Conservation (phyloP, 2,797 vertebrate species). For the Tauraco hartlaubi region DNA sequence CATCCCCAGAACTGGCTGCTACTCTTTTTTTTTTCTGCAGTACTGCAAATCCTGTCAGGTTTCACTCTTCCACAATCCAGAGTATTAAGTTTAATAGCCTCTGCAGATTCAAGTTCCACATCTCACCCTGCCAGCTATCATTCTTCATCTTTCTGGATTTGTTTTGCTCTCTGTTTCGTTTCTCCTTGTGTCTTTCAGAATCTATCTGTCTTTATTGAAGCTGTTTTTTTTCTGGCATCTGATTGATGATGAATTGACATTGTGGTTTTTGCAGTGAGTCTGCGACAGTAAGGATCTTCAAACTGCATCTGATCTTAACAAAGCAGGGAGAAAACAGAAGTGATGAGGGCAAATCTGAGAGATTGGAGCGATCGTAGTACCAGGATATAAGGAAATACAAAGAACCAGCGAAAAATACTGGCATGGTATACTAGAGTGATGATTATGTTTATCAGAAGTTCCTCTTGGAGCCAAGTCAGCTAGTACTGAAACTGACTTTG, state of each 20-base stretch:
- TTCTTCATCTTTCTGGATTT: neutral
- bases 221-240: neutral
- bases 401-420: neutral
- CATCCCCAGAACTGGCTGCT: neutral
- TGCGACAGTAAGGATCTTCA: neutral
- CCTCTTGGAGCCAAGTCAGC: neutral
- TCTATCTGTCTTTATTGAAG: neutral
- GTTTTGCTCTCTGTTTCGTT: neutral
- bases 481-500: neutral
- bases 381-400: neutral
- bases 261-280: neutral
- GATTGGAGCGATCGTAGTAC: neutral
- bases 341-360: neutral
- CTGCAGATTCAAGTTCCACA: neutral
- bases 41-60: neutral
- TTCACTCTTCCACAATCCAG: neutral
- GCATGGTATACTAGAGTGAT: neutral
- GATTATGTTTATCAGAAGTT: neutral
- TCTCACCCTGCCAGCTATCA: neutral
- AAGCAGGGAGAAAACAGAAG: neutral
- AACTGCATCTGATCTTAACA: neutral
- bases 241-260: neutral
- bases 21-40: neutral
- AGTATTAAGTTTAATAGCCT: neutral
- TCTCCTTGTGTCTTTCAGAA: neutral